A percentile compares a stretch with the other conserved stretches of the same genome.
These are phyloP conservation scores for Okapia johnstoni DNA, from an alignment of 2,113 vertebrate species.

Conservation along the genomic window DNA sequence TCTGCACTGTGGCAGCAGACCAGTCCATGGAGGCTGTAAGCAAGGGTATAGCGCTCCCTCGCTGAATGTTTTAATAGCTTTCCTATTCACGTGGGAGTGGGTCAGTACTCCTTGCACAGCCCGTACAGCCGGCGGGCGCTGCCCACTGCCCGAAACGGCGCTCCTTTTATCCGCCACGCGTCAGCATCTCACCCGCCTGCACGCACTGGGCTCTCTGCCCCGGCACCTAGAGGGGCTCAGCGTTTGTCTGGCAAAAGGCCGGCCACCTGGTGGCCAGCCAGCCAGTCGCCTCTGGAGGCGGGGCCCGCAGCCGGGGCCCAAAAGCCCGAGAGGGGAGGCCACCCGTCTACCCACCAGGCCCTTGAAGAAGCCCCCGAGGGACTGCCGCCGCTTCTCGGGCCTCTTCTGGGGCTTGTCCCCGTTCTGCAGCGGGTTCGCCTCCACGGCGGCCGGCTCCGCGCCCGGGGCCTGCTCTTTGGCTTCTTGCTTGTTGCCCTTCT, in stretches of 20 bases:
- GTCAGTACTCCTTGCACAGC: background rate
- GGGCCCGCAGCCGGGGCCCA: background rate
- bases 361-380: constrained; percentile 93
- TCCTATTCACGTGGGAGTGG: accelerated
- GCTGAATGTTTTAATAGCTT: accelerated
- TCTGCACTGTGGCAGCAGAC: background rate
- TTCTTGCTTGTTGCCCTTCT: constrained; percentile 72
- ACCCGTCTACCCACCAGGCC: constrained; percentile 84
- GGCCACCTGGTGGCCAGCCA: background rate
- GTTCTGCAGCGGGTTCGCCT: constrained; percentile 71
- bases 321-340: background rate
- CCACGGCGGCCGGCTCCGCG: background rate
- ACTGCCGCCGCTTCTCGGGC: constrained; percentile 86
- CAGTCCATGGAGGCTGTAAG: accelerated
- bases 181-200: accelerated
- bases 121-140: background rate
- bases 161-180: accelerated
- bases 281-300: background rate
- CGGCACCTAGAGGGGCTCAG: background rate
- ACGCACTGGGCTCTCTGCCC: accelerated
- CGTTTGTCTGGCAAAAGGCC: background rate
- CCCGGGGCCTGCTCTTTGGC: constrained; percentile 64
- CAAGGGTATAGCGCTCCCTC: background rate
- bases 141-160: accelerated
- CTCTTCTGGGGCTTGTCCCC: constrained; percentile 77